A percentile compares a stretch with the other conserved stretches of the same genome.
Conservation (phyloP, 1,140 invertebrate species). For the Macrocentrus cingulum region DNA sequence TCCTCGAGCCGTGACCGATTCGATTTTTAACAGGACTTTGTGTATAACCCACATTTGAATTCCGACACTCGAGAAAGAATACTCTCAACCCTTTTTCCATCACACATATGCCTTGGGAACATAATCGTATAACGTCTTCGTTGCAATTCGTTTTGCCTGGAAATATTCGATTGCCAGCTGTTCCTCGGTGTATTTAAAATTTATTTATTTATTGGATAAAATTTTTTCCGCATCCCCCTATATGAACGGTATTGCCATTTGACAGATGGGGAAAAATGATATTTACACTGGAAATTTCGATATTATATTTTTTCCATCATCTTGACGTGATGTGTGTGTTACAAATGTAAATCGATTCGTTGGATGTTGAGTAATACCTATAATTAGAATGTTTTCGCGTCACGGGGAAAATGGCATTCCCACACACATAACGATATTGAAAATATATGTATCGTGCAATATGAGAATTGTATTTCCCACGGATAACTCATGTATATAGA, state of each 20-base stretch:
- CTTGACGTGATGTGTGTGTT: not conserved
- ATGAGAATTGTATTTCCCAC: slow-evolving; percentile 9
- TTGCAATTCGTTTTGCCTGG: slow-evolving; percentile 30
- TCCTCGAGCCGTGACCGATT: slow-evolving; percentile 56
- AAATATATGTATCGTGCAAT: not conserved
- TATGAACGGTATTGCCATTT: too few relatives aligned
- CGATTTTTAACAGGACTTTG: slow-evolving; percentile 53
- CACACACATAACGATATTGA: slow-evolving; percentile 21
- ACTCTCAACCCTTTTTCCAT: slow-evolving; percentile 10
- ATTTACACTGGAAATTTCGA: not conserved
- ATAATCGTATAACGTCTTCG: slow-evolving; percentile 29
- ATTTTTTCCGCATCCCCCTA: too few relatives aligned
- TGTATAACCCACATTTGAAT: slow-evolving; percentile 28
- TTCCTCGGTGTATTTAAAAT: too few relatives aligned
- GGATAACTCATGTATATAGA: not conserved
- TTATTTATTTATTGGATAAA: not conserved
- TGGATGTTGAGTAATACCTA: slow-evolving; percentile 19
- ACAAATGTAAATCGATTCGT: slow-evolving; percentile 20
- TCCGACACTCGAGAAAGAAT: slow-evolving; percentile 15
- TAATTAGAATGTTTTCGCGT: slow-evolving; percentile 24
- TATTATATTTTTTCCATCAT: not conserved
- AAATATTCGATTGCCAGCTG: slow-evolving; percentile 29
- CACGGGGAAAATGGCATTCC: slow-evolving; percentile 17
- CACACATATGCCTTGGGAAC: not conserved
- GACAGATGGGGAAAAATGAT: not conserved